These are phyloP conservation scores for Amblyteles armatorius DNA, from an alignment of 2,888 invertebrate genomes.

Conservation along the genomic window DNA sequence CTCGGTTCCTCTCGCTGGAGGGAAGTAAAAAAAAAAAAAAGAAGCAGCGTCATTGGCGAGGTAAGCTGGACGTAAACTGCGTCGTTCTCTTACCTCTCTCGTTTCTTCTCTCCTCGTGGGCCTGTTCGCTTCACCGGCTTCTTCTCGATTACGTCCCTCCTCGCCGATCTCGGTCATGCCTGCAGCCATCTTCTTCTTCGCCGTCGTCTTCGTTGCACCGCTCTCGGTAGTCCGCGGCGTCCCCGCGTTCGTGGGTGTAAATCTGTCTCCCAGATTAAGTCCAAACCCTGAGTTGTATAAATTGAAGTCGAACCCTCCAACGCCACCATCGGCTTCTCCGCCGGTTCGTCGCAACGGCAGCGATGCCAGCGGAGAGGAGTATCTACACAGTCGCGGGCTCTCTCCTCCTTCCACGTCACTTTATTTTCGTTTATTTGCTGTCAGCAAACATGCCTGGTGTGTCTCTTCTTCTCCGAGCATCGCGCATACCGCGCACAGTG, in stretches of 20 bases:
- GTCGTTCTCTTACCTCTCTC: slow-evolving; percentile 40
- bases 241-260: slow-evolving; percentile 77
- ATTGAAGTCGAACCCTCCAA: slow-evolving; percentile 79
- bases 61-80: slow-evolving; percentile 64
- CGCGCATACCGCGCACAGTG: slow-evolving; percentile 57
- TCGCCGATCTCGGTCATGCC: slow-evolving; percentile 57
- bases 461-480: slow-evolving; percentile 69
- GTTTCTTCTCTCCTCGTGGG: slow-evolving; percentile 24
- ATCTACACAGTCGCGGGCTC: slow-evolving; percentile 18
- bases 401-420: slow-evolving; percentile 71
- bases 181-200: slow-evolving; percentile 56
- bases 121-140: slow-evolving; percentile 38
- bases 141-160: slow-evolving; percentile 47
- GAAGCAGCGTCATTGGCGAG: slow-evolving; percentile 59
- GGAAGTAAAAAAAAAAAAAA: background rate
- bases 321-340: slow-evolving; percentile 40
- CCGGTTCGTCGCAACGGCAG: slow-evolving; percentile 72
- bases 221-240: slow-evolving; percentile 51
- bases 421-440: slow-evolving; percentile 81
- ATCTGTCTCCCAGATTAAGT: slow-evolving; percentile 81
- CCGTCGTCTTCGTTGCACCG: slow-evolving; percentile 38
- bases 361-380: slow-evolving; percentile 10
- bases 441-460: slow-evolving; percentile 79
- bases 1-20: slow-evolving; percentile 38
- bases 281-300: slow-evolving; percentile 80